Conservation (phyloP, 2,113 vertebrate species). For the Hemibagrus wyckioides region DNA sequence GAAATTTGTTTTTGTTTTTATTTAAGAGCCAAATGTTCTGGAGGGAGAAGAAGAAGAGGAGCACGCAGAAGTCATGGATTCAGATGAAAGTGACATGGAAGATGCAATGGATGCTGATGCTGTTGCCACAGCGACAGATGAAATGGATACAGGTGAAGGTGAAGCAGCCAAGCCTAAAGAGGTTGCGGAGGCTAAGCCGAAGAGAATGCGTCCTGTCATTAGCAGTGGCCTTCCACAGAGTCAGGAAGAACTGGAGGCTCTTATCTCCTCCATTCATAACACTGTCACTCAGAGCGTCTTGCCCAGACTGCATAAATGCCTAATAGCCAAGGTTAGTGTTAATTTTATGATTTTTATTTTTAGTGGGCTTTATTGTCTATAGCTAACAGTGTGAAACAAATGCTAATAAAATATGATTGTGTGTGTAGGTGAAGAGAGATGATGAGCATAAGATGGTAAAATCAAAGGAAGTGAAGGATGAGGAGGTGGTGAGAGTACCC, state of each 20-base stretch:
- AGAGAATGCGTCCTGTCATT: constrained; percentile 20
- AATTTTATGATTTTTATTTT: neutral
- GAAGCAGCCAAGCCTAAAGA: constrained; percentile 5
- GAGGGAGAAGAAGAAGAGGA: constrained; percentile 58
- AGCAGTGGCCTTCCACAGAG: constrained; percentile 80
- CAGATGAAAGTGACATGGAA: constrained; percentile 68
- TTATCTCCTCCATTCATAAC: constrained; percentile 82
- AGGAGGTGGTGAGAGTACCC: constrained; percentile 88
- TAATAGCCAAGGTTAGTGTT: constrained; percentile 84
- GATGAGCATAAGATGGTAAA: constrained; percentile 92
- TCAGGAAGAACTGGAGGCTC: constrained; percentile 79
- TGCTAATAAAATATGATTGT: neutral
- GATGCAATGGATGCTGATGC: constrained; percentile 61
- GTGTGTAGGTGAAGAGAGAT: constrained; percentile 85
- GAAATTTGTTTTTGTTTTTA: neutral
- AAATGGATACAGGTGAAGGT: constrained; percentile 47
- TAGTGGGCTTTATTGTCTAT: neutral
- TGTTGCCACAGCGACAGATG: constrained; percentile 71
- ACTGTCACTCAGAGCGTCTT: constrained; percentile 82
- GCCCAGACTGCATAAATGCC: constrained; percentile 88
- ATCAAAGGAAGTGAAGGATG: constrained; percentile 87
- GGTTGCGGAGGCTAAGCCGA: neutral
- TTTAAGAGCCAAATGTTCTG: neutral
- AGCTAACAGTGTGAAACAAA: neutral
- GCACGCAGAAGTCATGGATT: constrained; percentile 74